Conservation (phyloP, 2,888 invertebrate genomes). For the Calameuta filiformis region DNA sequence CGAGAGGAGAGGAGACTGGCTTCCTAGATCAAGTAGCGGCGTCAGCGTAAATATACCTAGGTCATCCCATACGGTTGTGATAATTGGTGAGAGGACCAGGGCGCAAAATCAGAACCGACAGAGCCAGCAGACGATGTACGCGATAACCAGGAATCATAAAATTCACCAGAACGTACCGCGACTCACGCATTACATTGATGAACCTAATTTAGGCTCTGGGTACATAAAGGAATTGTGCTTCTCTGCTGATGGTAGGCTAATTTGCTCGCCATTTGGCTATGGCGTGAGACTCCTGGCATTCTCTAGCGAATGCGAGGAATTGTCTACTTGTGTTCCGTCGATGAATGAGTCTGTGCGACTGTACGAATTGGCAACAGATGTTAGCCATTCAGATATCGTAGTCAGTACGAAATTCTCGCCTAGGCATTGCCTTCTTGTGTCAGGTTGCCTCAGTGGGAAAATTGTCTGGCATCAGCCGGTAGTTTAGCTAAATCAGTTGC, state of each 20-base stretch:
- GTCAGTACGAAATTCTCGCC: slow-evolving; percentile 93
- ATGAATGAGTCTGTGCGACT: slow-evolving; percentile 67
- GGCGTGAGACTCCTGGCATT: slow-evolving; percentile 89
- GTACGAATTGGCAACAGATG: slow-evolving; percentile 75
- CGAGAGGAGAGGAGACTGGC: slow-evolving; percentile 41
- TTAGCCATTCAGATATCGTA: slow-evolving; percentile 85
- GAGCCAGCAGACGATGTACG: slow-evolving; percentile 54
- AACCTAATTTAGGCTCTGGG: slow-evolving; percentile 89
- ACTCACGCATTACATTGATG: slow-evolving; percentile 85
- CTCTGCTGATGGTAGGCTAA: slow-evolving; percentile 88
- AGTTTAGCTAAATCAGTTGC: slow-evolving; percentile 44
- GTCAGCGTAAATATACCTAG: slow-evolving; percentile 50
- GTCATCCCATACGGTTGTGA: slow-evolving; percentile 59
- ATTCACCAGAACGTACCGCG: slow-evolving; percentile 80
- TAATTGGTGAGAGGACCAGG: slow-evolving; percentile 56
- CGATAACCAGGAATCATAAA: slow-evolving; percentile 64
- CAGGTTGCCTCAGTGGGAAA: slow-evolving; percentile 89
- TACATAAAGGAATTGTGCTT: slow-evolving; percentile 94
- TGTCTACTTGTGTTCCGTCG: slow-evolving; percentile 76
- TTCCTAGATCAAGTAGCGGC: slow-evolving; percentile 42
- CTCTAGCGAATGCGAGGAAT: slow-evolving; percentile 80
- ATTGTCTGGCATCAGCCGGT: slow-evolving; percentile 90
- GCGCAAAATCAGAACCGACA: slow-evolving; percentile 50
- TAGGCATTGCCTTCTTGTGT: slow-evolving; percentile 85
- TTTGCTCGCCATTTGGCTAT: slow-evolving; percentile 90